Percentiles rank a stretch among this genome's conserved stretches.
Conservation (phyloP, 2,113 vertebrate genomes). For the Neofelis nebulosa region DNA sequence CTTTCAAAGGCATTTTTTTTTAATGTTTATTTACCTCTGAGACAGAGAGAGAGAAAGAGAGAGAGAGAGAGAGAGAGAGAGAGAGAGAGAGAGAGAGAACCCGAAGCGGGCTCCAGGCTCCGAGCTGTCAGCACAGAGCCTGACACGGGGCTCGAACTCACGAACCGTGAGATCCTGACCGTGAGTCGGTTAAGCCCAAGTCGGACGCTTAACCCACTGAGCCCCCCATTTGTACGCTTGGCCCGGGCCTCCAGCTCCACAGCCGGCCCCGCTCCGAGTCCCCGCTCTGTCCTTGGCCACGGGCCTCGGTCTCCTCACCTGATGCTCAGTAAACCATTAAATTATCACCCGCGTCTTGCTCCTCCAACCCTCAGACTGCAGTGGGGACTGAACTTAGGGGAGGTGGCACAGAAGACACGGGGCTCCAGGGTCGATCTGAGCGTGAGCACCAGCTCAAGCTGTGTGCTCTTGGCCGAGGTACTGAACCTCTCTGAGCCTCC, state of each 20-base stretch:
- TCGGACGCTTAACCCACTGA: too few relatives aligned
- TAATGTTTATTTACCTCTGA: too few relatives aligned
- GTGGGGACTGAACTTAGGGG: background rate
- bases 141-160: too few relatives aligned
- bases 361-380: background rate
- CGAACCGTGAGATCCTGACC: too few relatives aligned
- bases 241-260: accelerated
- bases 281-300: accelerated
- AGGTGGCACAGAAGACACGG: accelerated
- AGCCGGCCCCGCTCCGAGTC: accelerated
- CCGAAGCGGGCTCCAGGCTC: too few relatives aligned
- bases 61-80: too few relatives aligned
- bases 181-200: too few relatives aligned
- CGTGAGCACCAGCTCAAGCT: background rate
- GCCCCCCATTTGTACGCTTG: accelerated
- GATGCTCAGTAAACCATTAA: background rate
- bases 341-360: accelerated
- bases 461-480: background rate
- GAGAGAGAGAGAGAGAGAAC: too few relatives aligned
- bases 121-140: too few relatives aligned
- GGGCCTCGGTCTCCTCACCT: background rate
- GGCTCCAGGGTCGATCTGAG: accelerated
- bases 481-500: background rate
- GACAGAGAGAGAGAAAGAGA: too few relatives aligned
- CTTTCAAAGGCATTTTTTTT: background rate